Evolutionary conservation across 1,140 invertebrate genomes (phyloP).

Genomic region (Bilobella aurantiaca): DNA sequence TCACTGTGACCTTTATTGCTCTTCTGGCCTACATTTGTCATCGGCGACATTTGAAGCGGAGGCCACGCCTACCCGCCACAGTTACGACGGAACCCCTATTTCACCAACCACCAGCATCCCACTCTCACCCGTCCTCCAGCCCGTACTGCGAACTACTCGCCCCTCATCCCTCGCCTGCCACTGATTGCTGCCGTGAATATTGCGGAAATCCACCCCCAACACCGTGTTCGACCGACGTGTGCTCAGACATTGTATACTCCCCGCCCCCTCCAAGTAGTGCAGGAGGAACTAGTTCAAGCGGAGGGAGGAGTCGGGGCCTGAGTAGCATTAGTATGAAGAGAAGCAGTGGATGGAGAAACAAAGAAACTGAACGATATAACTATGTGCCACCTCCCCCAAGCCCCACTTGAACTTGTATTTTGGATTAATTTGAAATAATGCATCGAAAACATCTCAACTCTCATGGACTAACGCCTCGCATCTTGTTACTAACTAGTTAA

Average conservation of each 20-base stretch:
- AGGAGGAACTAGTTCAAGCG: not conserved
- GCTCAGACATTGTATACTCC: conserved; percentile 1
- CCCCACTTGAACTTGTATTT: not conserved
- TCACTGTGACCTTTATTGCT: not conserved
- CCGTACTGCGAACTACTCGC: conserved; percentile 1
- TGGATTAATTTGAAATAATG: too few relatives aligned
- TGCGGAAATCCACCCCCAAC: conserved; percentile 3
- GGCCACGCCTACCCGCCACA: not conserved
- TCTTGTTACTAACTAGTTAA: too few relatives aligned
- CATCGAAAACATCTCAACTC: too few relatives aligned
- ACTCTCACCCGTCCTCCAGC: not conserved
- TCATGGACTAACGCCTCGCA: too few relatives aligned
- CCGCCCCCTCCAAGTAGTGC: not conserved
- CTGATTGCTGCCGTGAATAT: not conserved
- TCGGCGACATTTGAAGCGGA: not conserved
- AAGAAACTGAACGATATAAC: not conserved
- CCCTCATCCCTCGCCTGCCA: not conserved
- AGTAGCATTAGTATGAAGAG: not conserved
- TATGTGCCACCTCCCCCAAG: not conserved
- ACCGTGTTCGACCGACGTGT: not conserved
- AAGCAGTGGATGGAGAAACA: not conserved
- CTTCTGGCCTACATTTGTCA: not conserved
- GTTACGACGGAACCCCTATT: not conserved
- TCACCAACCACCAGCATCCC: not conserved
- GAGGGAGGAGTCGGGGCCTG: not conserved